phyloP scores from a whole-genome alignment of 1,140 invertebrate species.

The Holcopasites calliopsidis region DNA sequence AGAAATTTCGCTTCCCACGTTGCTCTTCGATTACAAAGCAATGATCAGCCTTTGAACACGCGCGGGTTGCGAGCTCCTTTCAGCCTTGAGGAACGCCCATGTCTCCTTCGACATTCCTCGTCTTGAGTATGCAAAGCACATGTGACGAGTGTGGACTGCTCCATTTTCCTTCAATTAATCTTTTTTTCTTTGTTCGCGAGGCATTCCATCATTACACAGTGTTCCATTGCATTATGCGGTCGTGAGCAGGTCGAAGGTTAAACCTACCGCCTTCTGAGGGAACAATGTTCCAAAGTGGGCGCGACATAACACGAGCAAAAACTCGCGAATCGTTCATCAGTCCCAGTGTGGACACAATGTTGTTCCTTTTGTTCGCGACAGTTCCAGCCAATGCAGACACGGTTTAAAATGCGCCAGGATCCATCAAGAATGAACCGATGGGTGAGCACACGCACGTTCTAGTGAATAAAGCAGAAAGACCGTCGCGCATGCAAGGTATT shows the following conservation, averaged over 20 bases:
- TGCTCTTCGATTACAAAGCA: slow-evolving; percentile 33
- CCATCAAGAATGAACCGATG: too few species aligned
- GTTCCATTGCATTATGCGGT: too few species aligned
- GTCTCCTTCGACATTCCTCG: slow-evolving; percentile 27
- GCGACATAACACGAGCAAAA: too few species aligned
- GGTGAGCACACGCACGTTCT: background rate
- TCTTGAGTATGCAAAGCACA: background rate
- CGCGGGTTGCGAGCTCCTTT: slow-evolving; percentile 31
- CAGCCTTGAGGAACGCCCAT: slow-evolving; percentile 53
- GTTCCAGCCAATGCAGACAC: too few species aligned
- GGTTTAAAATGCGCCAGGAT: too few species aligned
- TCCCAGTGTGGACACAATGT: too few species aligned
- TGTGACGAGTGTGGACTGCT: background rate
- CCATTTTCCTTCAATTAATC: background rate
- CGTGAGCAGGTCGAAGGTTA: too few species aligned
- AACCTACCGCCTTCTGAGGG: too few species aligned
- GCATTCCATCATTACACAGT: too few species aligned
- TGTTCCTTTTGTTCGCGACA: too few species aligned
- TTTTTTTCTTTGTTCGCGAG: background rate
- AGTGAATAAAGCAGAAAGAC: background rate
- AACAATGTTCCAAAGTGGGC: too few species aligned
- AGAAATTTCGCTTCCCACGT: slow-evolving; percentile 53
- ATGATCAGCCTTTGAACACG: slow-evolving; percentile 38
- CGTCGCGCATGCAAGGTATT: background rate
- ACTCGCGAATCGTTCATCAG: too few species aligned